Evolutionary conservation across 2,888 invertebrate genomes (phyloP), one percentile per base, ranked within the genome.

Genomic region (Biston stratarius): DNA sequence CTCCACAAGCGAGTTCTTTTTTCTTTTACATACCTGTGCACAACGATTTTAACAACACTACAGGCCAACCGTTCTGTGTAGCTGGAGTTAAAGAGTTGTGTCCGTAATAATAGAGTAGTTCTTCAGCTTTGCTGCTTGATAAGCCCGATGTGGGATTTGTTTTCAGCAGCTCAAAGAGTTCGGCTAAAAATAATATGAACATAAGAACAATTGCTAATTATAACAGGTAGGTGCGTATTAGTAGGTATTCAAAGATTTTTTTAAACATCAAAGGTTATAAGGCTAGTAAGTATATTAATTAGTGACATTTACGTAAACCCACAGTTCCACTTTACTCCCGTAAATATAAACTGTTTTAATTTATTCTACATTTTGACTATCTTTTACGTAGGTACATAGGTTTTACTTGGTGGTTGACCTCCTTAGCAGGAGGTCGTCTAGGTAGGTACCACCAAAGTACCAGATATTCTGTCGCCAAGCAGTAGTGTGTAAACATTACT

Each of bases 1-100:
- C n/a, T n/a, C n/a, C n/a, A n/a, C n/a, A n/a, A n/a, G 38, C 14
- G 48, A 61, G 14, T 9, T 58, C 24, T n/a, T 10, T 49, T 24
- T 0, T 5, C 51, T n/a, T 10, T 33, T 49, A 38, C 65, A 12
- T 79, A 92, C 93, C 92, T 77, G 92, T 90, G 73, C 89, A 93
- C 49, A 93, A 64, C 14, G 92, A 91, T 71, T 83, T 85, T n/a
- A 90, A 82, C 94, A 93, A 95, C 95, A 79, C 78, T 24, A 96
- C 86, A 86, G 95, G 96, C 94, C 97, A 97, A 5, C 97, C 96
- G 12, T 95, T 95, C 74, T 95, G 95, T 62, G 95, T 94, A 0
- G 97, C 96, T 1, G 97, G 97, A 0, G 97, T 96, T 36, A 97
- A 88, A 5, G 95, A 94, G 81, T 97, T 97, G 0, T 95, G 95